Evolutionary conservation across 2,888 invertebrate species (phyloP), one percentile per base, ranked within the genome.

Genomic region (Tupiocoris notatus): DNA sequence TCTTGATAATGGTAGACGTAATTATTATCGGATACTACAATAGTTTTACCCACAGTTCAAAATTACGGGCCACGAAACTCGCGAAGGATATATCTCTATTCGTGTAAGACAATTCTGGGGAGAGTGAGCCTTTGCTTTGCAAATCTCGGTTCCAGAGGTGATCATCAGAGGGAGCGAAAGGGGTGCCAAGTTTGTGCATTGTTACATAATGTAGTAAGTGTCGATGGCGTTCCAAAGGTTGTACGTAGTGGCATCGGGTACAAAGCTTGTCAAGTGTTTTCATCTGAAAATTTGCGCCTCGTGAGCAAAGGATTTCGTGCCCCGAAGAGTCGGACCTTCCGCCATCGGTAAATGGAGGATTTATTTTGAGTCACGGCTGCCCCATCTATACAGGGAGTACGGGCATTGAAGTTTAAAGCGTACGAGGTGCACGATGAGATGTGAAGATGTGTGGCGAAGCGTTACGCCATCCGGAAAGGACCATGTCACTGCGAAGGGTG

Each of bases 231-330:
- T 39, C 39, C 39, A 39, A n/a, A n/a, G n/a, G n/a, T 39, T 39
- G 39, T 39, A 39, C 12, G 39, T 39, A 7, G 39, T 39, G 39
- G 39, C 39, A 39, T 39, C 39, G 39, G 39, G 39, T 39, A 39
- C 39, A 39, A 39, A 39, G 39, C 39, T 3, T 7, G 39, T 63
- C 20, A 63, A 20, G 63, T 21, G 63, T 63, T 21, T 21, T 63
- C 18, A 63, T 21, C 20, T 21, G 18, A 21, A 63, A 63, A 63
- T 63, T 63, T 63, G 7, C 63, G 22, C 63, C 22, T 63, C 20
- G 63, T 63, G 63, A 63, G 22, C 63, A 63, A 63, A 63, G 63
- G 63, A 39, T 39, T 39, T 39, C 39, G 39, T 39, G 39, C 39
- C 39, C 39, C 39, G n/a, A 39, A 39, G 39, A 39, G 39, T 39